Evolutionary conservation across 2,888 invertebrate species (phyloP), one percentile per base, ranked within the genome.

Genomic region (Ornithoptera priamus): DNA sequence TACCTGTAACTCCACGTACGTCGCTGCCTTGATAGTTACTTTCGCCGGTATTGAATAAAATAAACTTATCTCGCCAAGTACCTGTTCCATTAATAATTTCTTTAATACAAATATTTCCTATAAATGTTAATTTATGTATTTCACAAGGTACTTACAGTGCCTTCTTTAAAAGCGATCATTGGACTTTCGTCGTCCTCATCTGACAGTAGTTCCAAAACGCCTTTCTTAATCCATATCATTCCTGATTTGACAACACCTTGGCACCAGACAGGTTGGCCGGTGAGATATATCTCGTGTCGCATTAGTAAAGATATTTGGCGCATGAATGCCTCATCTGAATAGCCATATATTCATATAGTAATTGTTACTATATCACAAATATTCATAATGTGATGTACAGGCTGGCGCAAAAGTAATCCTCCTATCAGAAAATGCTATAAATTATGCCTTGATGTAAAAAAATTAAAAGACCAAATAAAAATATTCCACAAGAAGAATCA

Each of bases 131-230:
- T n/a, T 18, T 18, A 22, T 50, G n/a, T 18, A 0, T 63, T 36
- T 53, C 17, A 57, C 46, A 53, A 53, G 18, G 17, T 50, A 84
- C 88, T 84, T 17, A 93, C 92, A 66, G 93, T 93, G 71, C 93
- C 93, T 71, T 85, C 82, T 71, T 85, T 85, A 67, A 93, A 93
- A 15, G 93, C 89, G 62, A 93, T 92, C 79, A 93, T 86, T 0
- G 93, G 93, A 68, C 93, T 93, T 75, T 93, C 93, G 53, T 93
- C 92, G 68, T 93, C 93, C 75, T 93, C 93, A 74, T 93, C 93
- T 0, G 93, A 93, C 1, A 93, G 81, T 84, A 93, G 87, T 75
- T 93, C 93, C 3, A 93, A 76, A 58, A 91, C 86, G 1, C 93
- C 93, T 74, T 84, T 82, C 71, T 92, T 92, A 60, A 93, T 80